These are phyloP conservation scores for Sparidentex hasta DNA, from an alignment of 2,797 vertebrate species.

Conservation along the genomic window DNA sequence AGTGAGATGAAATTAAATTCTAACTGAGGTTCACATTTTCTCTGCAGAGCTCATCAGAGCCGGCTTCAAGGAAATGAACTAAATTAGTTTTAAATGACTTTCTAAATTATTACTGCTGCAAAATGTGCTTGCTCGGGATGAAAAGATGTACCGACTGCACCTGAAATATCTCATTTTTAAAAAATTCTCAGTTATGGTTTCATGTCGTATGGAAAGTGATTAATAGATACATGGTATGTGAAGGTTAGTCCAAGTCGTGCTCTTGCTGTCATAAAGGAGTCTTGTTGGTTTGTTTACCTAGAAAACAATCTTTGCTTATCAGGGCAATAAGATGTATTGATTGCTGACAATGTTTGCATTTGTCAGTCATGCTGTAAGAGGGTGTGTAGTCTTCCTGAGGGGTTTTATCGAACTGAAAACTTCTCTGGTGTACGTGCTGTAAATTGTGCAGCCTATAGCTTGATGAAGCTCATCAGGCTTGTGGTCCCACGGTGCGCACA, in stretches of 20 bases:
- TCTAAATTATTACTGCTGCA: neutral
- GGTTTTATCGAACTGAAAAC: conserved; percentile 22
- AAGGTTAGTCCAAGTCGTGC: conserved; percentile 20
- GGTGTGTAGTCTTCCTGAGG: neutral
- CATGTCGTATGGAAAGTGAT: neutral
- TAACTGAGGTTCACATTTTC: neutral
- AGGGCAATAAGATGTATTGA: conserved; percentile 59
- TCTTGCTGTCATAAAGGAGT: neutral
- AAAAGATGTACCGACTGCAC: neutral
- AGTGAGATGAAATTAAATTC: neutral
- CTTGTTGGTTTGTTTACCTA: conserved; percentile 56
- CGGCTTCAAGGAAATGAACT: neutral
- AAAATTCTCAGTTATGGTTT: neutral
- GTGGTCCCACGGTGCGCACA: neutral
- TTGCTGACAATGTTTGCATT: conserved; percentile 50
- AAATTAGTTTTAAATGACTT: neutral
- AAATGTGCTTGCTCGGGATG: neutral
- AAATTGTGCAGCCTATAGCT: conserved; percentile 4
- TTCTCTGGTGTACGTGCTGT: neutral
- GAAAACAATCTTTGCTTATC: conserved; percentile 51
- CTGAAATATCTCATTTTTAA: neutral
- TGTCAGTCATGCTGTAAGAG: conserved; percentile 24
- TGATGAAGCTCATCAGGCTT: neutral
- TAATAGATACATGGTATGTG: neutral
- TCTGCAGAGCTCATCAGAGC: neutral